These are phyloP conservation scores for Gallinago paraguaiae DNA, from an alignment of 2,113 vertebrate genomes.

Conservation along the genomic window DNA sequence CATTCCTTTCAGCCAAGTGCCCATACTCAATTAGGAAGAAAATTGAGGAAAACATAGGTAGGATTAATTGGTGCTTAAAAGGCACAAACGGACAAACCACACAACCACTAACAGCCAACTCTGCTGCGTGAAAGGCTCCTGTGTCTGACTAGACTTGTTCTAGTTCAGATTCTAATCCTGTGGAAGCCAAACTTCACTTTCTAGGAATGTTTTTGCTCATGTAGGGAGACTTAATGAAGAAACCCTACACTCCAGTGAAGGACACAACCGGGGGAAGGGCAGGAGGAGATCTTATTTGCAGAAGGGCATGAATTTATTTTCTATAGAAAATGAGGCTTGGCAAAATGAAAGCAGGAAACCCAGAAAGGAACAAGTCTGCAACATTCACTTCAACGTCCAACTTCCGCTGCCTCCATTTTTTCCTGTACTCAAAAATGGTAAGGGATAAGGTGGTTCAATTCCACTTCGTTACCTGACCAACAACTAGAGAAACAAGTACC, in stretches of 20 bases:
- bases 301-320: neutral
- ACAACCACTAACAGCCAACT: neutral
- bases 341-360: slow-evolving; percentile 6
- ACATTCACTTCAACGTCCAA: neutral
- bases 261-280: neutral
- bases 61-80: neutral
- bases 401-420: neutral
- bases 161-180: slow-evolving; percentile 40
- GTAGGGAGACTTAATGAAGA: slow-evolving; percentile 39
- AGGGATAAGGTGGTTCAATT: neutral
- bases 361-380: neutral
- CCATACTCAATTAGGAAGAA: neutral
- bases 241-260: slow-evolving; percentile 20
- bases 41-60: neutral
- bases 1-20: neutral
- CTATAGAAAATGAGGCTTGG: neutral
- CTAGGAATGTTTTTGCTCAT: slow-evolving; percentile 37
- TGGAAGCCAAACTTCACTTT: slow-evolving; percentile 51
- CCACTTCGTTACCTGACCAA: neutral
- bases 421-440: neutral
- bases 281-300: neutral
- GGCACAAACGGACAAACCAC: neutral
- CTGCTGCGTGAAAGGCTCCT: neutral
- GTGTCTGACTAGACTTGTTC: neutral
- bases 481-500: neutral